Base-by-base conservation (phyloP, 2,888 invertebrate species). In the Graphium colonna region DNA sequence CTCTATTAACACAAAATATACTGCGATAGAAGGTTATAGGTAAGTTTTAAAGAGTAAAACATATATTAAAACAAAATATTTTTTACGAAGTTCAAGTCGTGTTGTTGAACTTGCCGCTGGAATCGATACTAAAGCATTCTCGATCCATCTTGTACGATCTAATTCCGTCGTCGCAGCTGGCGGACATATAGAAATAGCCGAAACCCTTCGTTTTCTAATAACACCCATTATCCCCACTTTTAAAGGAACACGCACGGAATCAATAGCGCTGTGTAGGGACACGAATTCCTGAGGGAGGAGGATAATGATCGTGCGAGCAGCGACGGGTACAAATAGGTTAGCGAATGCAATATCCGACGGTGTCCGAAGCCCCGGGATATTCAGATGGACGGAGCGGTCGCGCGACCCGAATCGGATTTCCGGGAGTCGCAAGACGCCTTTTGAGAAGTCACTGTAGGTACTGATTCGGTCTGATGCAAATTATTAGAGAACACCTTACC, bases 241-340 rank as follows among this genome's bases (percentile, higher is more conserved):
- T 79, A 80, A 79, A 67, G 65, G 45, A 73, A 75, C 60, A 62
- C 56, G 58, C 61, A 73, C 73, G 74, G 78, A 85, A 85, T 86
- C 85, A 80, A 82, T 83, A 78, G 77, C 68, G 60, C 54, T 53
- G 70, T 67, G 66, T 67, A 72, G 75, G 73, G 74, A 77, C 77
- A 76, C 65, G 67, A 74, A 76, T 79, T 77, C 77, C 76, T 75
- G 68, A 72, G 79, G 78, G 79, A 77, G 83, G 70, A 65, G 82
- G 82, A 86, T 88, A 87, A 88, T 88, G 87, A 88, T 85, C 77
- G 77, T 75, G 71, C 75, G 74, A 73, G 81, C 75, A 73, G 69
- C 73, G 71, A 87, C 87, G 86, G 84, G 70, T 87, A 89, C 88
- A 89, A 89, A 88, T 89, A 85, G 83, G 77, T 80, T 79, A 84